phyloP scores from a whole-genome alignment of 2,888 invertebrate genomes.

The Synergus itoensis region DNA sequence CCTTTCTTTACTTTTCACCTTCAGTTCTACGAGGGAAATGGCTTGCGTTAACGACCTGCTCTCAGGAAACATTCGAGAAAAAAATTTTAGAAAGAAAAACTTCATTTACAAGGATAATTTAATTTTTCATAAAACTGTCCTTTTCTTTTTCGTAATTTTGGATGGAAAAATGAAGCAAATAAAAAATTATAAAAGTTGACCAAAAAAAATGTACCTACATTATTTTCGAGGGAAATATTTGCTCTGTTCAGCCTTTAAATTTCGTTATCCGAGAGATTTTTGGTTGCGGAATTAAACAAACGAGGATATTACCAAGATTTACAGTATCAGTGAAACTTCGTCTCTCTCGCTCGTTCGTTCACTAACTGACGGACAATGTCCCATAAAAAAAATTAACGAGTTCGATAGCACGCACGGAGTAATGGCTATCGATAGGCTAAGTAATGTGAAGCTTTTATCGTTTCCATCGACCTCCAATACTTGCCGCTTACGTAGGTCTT shows the following conservation, averaged over 20 bases:
- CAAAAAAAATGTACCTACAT: too few species aligned
- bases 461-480: conserved; percentile 39
- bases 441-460: conserved; percentile 47
- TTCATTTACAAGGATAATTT: background rate
- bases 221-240: background rate
- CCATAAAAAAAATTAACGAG: conserved; percentile 48
- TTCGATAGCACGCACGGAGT: conserved; percentile 47
- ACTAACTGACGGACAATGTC: conserved; percentile 47
- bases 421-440: conserved; percentile 51
- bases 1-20: conserved; percentile 40
- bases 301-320: conserved; percentile 44
- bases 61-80: conserved; percentile 12
- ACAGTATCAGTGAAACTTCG: conserved; percentile 43
- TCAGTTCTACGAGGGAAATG: conserved; percentile 24
- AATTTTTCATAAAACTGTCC: background rate
- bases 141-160: background rate
- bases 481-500: conserved; percentile 39
- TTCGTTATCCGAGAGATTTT: conserved; percentile 33
- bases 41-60: conserved; percentile 28
- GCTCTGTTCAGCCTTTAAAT: background rate
- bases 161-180: too few species aligned
- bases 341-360: conserved; percentile 40
- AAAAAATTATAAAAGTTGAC: too few species aligned
- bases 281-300: conserved; percentile 24
- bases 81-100: background rate